These are phyloP conservation scores for Martes flavigula DNA, from an alignment of 2,797 vertebrate species.

Conservation along the genomic window DNA sequence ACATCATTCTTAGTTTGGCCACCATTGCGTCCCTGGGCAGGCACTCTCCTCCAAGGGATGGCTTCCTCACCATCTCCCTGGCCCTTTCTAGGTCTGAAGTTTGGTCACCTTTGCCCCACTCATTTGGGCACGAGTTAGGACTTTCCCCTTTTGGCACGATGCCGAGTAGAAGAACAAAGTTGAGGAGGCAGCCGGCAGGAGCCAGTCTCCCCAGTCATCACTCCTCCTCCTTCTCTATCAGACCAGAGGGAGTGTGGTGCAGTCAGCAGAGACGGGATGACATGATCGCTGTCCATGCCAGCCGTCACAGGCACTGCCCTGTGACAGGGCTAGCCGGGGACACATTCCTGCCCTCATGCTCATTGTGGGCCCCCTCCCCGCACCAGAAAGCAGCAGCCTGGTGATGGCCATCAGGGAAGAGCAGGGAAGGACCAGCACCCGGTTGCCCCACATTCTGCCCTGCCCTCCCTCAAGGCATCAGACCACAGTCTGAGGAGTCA, in stretches of 20 bases:
- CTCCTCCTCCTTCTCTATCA: background rate
- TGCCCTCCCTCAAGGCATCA: background rate
- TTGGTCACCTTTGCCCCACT: background rate
- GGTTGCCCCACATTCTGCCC: background rate
- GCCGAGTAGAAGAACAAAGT: background rate
- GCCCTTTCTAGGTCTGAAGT: background rate
- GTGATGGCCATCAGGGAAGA: no score
- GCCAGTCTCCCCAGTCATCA: background rate
- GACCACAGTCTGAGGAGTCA: accelerated
- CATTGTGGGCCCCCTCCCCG: no score
- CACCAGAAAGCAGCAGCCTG: background rate
- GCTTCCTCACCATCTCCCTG: background rate
- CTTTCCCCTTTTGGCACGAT: background rate
- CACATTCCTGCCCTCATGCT: accelerated
- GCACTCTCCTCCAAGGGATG: background rate
- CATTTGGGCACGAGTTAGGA: background rate
- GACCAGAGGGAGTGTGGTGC: background rate
- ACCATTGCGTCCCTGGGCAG: background rate
- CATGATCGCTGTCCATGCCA: accelerated
- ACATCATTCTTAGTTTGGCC: background rate
- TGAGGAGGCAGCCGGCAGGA: background rate
- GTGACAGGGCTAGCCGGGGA: background rate
- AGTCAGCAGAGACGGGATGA: background rate
- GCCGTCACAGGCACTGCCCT: accelerated
- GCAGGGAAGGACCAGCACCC: background rate